Evolutionary conservation across 2,797 vertebrate species (phyloP).

Genomic region (Knipowitschia caucasica): DNA sequence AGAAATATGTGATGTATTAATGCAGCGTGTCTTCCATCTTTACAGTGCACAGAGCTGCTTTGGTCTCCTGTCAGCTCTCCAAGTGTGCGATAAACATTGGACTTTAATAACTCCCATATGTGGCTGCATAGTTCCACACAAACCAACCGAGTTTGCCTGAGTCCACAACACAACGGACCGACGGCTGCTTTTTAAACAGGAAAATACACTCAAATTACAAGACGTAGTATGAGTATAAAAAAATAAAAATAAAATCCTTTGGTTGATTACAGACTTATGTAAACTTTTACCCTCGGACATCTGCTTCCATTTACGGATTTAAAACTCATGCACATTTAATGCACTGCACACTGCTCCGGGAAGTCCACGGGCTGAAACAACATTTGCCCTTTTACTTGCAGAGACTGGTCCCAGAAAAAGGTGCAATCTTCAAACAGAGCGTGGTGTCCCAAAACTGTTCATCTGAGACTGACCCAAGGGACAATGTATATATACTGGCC

Average conservation of each 20-base stretch:
- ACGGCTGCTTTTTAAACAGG: slow-evolving; percentile 66
- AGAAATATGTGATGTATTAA: too few relatives aligned
- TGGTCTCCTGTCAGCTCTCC: slow-evolving; percentile 50
- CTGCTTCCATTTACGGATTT: slow-evolving; percentile 81
- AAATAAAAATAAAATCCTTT: slow-evolving; percentile 30
- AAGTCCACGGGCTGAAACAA: slow-evolving; percentile 60
- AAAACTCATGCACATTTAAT: slow-evolving; percentile 72
- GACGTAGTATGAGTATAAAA: too few relatives aligned
- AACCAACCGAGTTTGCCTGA: slow-evolving; percentile 43
- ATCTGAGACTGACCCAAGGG: too few relatives aligned
- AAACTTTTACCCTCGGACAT: slow-evolving; percentile 72
- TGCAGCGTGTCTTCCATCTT: too few relatives aligned
- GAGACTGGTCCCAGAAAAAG: slow-evolving; percentile 38
- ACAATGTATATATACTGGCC: too few relatives aligned
- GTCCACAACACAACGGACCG: slow-evolving; percentile 50
- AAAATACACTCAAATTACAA: slow-evolving; percentile 66
- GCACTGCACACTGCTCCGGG: slow-evolving; percentile 39
- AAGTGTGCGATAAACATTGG: slow-evolving; percentile 65
- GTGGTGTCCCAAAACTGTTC: too few relatives aligned
- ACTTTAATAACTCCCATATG: slow-evolving; percentile 74
- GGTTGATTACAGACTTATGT: slow-evolving; percentile 75
- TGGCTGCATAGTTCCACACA: slow-evolving; percentile 65
- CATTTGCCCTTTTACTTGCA: slow-evolving; percentile 63
- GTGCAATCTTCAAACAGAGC: too few relatives aligned
- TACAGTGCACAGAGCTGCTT: slow-evolving; percentile 30